These are phyloP conservation scores for Lysiphlebus fabarum DNA, from an alignment of 1,140 invertebrate genomes.

Conservation along the genomic window DNA sequence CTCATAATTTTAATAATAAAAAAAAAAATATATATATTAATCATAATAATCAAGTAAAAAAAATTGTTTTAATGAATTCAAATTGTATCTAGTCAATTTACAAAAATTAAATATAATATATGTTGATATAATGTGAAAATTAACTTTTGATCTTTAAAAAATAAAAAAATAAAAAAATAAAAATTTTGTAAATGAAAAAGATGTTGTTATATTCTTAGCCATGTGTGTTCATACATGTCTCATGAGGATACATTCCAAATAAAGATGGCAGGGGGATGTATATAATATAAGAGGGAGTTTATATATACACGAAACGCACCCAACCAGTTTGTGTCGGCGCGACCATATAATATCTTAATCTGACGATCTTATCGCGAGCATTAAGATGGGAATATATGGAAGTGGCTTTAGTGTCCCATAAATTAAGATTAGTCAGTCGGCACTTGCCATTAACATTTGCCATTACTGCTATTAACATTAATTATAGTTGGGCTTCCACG, in stretches of 20 bases:
- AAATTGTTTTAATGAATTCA: too few species aligned
- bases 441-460: conserved; percentile 47
- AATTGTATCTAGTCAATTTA: too few species aligned
- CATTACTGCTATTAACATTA: conserved; percentile 44
- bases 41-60: too few species aligned
- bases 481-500: conserved; percentile 35
- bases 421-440: conserved; percentile 46
- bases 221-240: conserved; percentile 10
- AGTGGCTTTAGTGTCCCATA: conserved; percentile 42
- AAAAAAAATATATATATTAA: too few species aligned
- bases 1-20: too few species aligned
- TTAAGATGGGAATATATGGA: conserved; percentile 39
- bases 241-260: conserved; percentile 28
- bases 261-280: background rate
- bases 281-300: background rate
- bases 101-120: too few species aligned
- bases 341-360: conserved; percentile 46
- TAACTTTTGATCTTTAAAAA: too few species aligned
- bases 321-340: conserved; percentile 37
- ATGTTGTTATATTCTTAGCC: too few species aligned
- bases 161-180: too few species aligned
- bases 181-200: too few species aligned
- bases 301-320: conserved; percentile 14
- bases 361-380: conserved; percentile 41
- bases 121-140: too few species aligned